Evolutionary conservation across 92 coral and sea anemone species (phyloP).

Genomic region (Pocillopora grandis): DNA sequence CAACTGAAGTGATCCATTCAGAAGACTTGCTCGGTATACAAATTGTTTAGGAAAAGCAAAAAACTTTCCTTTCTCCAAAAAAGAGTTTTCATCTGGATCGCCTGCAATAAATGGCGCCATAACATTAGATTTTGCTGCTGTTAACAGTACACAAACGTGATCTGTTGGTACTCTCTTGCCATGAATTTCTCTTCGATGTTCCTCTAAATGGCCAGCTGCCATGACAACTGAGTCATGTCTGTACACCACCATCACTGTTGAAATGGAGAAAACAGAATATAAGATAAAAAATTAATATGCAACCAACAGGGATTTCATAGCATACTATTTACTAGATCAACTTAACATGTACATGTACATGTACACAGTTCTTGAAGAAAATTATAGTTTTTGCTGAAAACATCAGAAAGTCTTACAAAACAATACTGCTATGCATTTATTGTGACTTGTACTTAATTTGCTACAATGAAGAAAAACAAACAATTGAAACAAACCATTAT

Average conservation of each 20-base stretch:
- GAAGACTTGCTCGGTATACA: background rate
- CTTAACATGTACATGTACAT: no score
- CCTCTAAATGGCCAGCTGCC: constrained; percentile 13
- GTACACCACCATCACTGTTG: constrained; percentile 20
- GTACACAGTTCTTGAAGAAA: no score
- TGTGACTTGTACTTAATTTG: no score
- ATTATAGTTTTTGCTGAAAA: no score
- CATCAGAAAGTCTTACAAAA: no score
- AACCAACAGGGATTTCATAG: no score
- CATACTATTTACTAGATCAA: no score
- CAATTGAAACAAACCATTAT: no score
- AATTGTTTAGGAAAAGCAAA: constrained; percentile 1
- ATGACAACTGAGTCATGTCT: background rate
- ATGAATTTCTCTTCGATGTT: background rate
- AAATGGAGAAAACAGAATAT: no score
- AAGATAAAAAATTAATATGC: no score
- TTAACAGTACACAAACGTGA: constrained; percentile 18
- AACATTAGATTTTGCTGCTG: background rate
- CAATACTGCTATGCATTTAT: no score
- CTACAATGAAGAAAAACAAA: no score
- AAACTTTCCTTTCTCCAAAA: constrained; percentile 26
- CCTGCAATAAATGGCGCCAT: constrained; percentile 11
- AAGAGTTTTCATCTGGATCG: constrained; percentile 5
- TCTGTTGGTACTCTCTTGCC: constrained; percentile 1
- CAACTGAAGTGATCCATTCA: background rate